Evolutionary conservation across 2,797 vertebrate genomes (phyloP), one percentile per base, ranked within the genome.

Genomic region (Philypnodon macrostomus): DNA sequence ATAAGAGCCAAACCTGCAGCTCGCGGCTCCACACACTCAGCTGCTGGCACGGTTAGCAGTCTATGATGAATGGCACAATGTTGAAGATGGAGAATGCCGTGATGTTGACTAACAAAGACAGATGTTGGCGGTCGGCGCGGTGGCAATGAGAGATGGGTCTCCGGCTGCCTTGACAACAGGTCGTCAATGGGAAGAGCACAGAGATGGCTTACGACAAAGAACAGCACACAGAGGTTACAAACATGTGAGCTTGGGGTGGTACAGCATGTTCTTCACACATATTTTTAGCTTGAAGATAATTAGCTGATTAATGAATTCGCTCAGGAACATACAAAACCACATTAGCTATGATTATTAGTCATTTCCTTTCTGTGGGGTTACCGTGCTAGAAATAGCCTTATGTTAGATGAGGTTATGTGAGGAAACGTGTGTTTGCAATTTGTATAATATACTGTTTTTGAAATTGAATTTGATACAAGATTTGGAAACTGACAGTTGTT

Each of bases 61-160:
- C 70, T 74, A 68, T 81, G 82, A 86, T 78, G 81, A 79, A 80
- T 78, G 75, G 70, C 55, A 47, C 47, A 2, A 14, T 15, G 44
- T 27, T 58, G 66, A 47, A 73, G 70, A 71, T 72, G 80, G 70
- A 75, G 69, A 64, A 55, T 70, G 51, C 60, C 58, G 29, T 77
- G 79, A 73, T 75, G 79, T 70, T 78, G 81, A 80, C 70, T 83
- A 82, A 82, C 79, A 81, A 72, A 85, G 83, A 82, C 83, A 84
- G 82, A 87, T 86, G 82, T 73, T 67, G 36, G 70, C 75, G 46
- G 52, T 67, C 77, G 73, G 75, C 73, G 64, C 27, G 47, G 57
- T 73, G 67, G 75, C 78, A 85, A 70, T 81, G 82, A 86, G 70
- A 67, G 79, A 85, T 83, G 79, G 71, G 34, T 56, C 69, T 62